Percentiles rank a stretch among this genome's conserved stretches.
phyloP scores from a whole-genome alignment of 2,113 vertebrate species.

The Mesitornis unicolor region DNA sequence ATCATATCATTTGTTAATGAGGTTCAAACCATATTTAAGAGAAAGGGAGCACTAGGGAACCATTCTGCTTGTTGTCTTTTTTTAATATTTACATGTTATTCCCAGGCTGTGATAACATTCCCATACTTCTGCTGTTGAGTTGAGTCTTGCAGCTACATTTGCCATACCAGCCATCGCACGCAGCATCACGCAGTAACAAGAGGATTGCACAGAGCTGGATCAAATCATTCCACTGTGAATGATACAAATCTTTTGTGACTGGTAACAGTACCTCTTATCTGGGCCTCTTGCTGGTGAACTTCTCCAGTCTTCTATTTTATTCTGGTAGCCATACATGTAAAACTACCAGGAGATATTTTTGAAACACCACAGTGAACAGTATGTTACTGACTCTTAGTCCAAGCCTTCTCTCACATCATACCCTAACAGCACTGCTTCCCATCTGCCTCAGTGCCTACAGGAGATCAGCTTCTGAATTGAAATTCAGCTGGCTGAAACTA shows the following conservation, averaged over 20 bases:
- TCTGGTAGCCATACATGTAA: background rate
- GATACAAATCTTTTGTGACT: background rate
- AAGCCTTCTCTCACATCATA: conserved; percentile 24
- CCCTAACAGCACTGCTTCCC: conserved; percentile 20
- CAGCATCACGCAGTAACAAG: background rate
- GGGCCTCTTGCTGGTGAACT: background rate
- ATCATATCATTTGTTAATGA: background rate
- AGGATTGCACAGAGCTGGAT: background rate
- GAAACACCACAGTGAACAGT: background rate
- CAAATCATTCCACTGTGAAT: background rate
- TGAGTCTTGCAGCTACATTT: background rate
- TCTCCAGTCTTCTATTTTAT: background rate
- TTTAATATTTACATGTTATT: background rate
- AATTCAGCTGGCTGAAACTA: conserved; percentile 33
- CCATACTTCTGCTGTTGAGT: background rate
- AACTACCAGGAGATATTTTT: conserved; percentile 46
- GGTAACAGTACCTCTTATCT: background rate
- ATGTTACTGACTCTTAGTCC: conserved; percentile 35
- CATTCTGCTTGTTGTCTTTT: background rate
- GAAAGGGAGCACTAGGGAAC: background rate
- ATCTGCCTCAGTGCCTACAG: conserved; percentile 47
- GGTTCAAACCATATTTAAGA: background rate
- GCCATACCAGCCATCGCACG: accelerated
- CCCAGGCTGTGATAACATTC: background rate
- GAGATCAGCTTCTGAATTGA: conserved; percentile 38